A percentile compares a stretch with the other conserved stretches of the same genome.
Evolutionary conservation across 2,113 vertebrate genomes (phyloP).

Genomic region (Uria lomvia): DNA sequence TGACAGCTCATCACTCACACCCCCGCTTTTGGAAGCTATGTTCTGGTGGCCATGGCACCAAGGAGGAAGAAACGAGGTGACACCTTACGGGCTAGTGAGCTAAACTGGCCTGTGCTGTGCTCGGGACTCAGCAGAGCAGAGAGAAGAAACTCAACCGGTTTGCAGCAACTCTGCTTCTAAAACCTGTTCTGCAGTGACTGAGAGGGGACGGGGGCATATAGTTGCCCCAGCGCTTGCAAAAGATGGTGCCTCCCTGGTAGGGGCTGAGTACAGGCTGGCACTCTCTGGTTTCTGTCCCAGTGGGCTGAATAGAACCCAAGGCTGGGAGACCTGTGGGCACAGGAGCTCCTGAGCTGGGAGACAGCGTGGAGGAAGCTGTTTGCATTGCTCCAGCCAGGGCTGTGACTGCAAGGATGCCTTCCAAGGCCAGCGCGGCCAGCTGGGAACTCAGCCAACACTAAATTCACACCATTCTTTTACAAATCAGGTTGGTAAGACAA

Average conservation of each 20-base stretch:
- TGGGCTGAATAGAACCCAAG: background rate
- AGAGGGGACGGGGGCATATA: background rate
- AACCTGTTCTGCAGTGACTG: background rate
- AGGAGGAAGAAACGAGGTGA: background rate
- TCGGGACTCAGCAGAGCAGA: background rate
- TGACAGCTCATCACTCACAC: background rate
- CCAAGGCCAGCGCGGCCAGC: background rate
- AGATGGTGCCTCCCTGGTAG: background rate
- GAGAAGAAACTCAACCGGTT: background rate
- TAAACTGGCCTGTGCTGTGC: background rate
- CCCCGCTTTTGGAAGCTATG: background rate
- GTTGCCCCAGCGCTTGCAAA: background rate
- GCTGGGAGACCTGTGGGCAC: background rate
- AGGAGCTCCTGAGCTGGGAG: background rate
- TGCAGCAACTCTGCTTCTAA: background rate
- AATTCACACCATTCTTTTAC: constrained; percentile 60
- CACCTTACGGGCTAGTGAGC: background rate
- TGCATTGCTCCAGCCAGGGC: constrained; percentile 8
- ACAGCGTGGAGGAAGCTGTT: background rate
- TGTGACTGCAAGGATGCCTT: background rate
- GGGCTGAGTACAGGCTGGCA: background rate
- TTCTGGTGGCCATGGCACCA: background rate
- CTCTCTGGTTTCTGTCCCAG: background rate
- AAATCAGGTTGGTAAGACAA: constrained; percentile 60
- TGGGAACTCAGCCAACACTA: constrained; percentile 25